phyloP scores from a whole-genome alignment of 1,140 invertebrate genomes.

The Homarus americanus region DNA sequence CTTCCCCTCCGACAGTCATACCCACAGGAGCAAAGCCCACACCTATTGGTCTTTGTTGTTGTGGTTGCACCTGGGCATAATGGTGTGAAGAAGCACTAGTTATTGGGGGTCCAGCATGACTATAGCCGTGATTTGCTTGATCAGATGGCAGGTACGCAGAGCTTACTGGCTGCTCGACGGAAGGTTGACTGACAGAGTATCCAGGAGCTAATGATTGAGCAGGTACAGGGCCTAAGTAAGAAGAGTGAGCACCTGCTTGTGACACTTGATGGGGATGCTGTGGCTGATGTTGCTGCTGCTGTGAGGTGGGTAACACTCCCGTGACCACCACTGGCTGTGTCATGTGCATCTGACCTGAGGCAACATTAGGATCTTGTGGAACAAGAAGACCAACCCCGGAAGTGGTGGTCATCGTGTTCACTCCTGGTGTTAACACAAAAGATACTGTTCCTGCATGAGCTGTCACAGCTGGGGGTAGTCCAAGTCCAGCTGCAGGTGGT shows the following conservation, averaged over 20 bases:
- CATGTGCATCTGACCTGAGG: constrained; percentile 45
- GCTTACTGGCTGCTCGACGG: constrained; percentile 45
- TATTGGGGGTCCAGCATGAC: constrained; percentile 4
- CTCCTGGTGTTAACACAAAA: constrained; percentile 58
- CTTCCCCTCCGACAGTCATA: background rate
- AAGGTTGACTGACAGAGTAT: constrained; percentile 35
- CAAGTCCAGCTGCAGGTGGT: constrained; percentile 46
- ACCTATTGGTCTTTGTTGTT: constrained; percentile 50
- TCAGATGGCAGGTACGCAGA: constrained; percentile 51
- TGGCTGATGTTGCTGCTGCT: constrained; percentile 46
- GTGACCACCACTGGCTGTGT: constrained; percentile 58
- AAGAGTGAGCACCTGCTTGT: constrained; percentile 16
- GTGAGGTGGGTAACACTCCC: constrained; percentile 32
- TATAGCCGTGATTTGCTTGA: constrained; percentile 54
- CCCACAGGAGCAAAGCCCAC: constrained; percentile 35
- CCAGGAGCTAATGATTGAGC: constrained; percentile 35
- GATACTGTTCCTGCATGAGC: constrained; percentile 37
- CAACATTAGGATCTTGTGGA: constrained; percentile 41
- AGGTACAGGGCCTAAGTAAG: constrained; percentile 41
- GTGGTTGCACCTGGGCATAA: constrained; percentile 48
- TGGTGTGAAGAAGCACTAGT: constrained; percentile 41
- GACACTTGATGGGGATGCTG: constrained; percentile 42
- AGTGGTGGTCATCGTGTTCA: constrained; percentile 58
- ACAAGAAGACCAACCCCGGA: constrained; percentile 61
- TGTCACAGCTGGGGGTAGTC: constrained; percentile 40